Base-by-base conservation (phyloP, 2,113 vertebrate species). In the Eleginops maclovinus region DNA sequence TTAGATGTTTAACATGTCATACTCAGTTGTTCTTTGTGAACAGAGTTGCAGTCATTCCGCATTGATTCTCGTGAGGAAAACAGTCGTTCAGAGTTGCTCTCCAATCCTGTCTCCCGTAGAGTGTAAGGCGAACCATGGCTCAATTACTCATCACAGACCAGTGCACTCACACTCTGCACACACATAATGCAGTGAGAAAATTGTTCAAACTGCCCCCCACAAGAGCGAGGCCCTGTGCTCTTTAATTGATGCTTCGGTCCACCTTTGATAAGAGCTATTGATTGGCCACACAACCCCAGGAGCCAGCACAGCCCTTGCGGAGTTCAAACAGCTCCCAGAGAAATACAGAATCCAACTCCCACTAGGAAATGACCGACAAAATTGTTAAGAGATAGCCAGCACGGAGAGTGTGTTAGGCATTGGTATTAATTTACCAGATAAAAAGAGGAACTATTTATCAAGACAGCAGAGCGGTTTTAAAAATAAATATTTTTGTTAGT, bases 371-470 rank as follows among this genome's bases (percentile, higher is more conserved):
- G 72, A 75, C 71, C 84, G 81, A 88, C 87, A 86, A 88, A 94
- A 92, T 91, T 91, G 72, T 83, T 75, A 77, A 26, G 61, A 85
- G 64, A 62, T 90, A 75, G 88, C 86, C 77, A 1, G 74, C 75
- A 79, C 83, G 75, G 91, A 91, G 91, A 84, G 92, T 91, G 92
- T 81, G 77, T 89, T 74, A 84, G 89, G 85, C 86, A 81, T 88
- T 89, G 91, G 67, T 36, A 81, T 69, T 68, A 31, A 46, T 50
- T 56, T 46, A 58, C 40, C 46, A 60, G 66, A 77, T 68, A 67
- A 89, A 84, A 91, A 89, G 71, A 79, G 75, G 51, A 88, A 91
- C 94, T 93, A 95, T 94, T 96, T 96, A 94, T 95, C 93, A 91
- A 90, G 95, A 91, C 93, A 95, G 96, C 88, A 92, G 91, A 93